These are phyloP conservation scores for Helicorthomorpha holstii DNA, from an alignment of 1,140 invertebrate genomes.

Conservation along the genomic window DNA sequence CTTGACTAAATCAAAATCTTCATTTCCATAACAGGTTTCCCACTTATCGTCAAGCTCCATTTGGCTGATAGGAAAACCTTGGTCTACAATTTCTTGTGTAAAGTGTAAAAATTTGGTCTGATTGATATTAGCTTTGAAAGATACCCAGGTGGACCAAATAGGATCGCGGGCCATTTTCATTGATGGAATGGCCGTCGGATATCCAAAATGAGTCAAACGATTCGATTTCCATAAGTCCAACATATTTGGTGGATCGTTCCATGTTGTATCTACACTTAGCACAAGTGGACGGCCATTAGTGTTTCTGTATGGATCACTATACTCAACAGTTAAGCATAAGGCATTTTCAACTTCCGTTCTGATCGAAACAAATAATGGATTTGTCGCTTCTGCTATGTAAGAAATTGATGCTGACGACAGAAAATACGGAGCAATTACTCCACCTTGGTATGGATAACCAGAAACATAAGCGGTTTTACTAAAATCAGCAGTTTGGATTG, in stretches of 20 bases:
- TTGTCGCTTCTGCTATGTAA: slow-evolving; percentile 23
- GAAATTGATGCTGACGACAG: slow-evolving; percentile 46
- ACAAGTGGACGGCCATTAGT: neutral
- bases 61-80: slow-evolving; percentile 57
- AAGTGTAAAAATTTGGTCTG: slow-evolving; percentile 47
- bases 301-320: neutral
- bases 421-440: slow-evolving; percentile 56
- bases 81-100: slow-evolving; percentile 44
- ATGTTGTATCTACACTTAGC: neutral
- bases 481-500: slow-evolving; percentile 20
- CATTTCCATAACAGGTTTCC: slow-evolving; percentile 73
- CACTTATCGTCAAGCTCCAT: slow-evolving; percentile 82
- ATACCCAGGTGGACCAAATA: slow-evolving; percentile 84
- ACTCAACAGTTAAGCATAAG: slow-evolving; percentile 35
- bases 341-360: slow-evolving; percentile 23
- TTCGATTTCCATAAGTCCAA: slow-evolving; percentile 30
- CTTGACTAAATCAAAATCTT: slow-evolving; percentile 47
- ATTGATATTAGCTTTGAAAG: slow-evolving; percentile 47
- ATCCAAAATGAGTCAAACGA: slow-evolving; percentile 27
- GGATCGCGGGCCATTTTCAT: slow-evolving; percentile 51
- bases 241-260: neutral
- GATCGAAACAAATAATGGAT: slow-evolving; percentile 52
- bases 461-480: slow-evolving; percentile 17
- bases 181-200: slow-evolving; percentile 45
- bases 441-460: slow-evolving; percentile 24